Conservation (phyloP, 2,797 vertebrate species). For the Petrocephalus sullivani region DNA sequence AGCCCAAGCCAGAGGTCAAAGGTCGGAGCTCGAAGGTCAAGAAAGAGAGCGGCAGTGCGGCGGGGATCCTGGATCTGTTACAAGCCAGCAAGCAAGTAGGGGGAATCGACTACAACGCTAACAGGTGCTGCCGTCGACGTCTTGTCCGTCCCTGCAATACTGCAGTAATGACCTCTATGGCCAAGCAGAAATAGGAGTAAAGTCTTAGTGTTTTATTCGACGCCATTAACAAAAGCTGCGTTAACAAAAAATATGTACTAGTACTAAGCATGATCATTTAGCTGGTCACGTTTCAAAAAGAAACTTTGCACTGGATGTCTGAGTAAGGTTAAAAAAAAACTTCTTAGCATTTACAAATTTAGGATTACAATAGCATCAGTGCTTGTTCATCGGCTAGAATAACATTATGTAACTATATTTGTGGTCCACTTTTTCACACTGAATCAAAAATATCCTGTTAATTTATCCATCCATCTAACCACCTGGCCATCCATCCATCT, state of each 20-base stretch:
- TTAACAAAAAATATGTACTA: background rate
- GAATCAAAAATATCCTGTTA: background rate
- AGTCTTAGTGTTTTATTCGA: background rate
- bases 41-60: constrained; percentile 81
- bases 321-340: background rate
- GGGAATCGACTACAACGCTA: constrained; percentile 88
- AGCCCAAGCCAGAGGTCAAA: constrained; percentile 65
- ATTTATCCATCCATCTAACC: background rate
- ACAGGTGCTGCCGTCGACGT: constrained; percentile 73
- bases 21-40: constrained; percentile 84
- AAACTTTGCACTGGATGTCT: background rate
- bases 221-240: too few relatives aligned
- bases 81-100: constrained; percentile 98
- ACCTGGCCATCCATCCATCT: background rate
- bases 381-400: background rate
- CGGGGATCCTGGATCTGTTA: constrained; percentile 89
- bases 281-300: background rate
- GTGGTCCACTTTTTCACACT: background rate
- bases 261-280: background rate
- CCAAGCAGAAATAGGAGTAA: background rate
- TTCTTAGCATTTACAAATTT: background rate
- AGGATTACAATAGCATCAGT: background rate
- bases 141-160: background rate
- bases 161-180: background rate
- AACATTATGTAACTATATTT: background rate